phyloP scores from a whole-genome alignment of 1,140 invertebrate genomes.

The Dryas iulia region DNA sequence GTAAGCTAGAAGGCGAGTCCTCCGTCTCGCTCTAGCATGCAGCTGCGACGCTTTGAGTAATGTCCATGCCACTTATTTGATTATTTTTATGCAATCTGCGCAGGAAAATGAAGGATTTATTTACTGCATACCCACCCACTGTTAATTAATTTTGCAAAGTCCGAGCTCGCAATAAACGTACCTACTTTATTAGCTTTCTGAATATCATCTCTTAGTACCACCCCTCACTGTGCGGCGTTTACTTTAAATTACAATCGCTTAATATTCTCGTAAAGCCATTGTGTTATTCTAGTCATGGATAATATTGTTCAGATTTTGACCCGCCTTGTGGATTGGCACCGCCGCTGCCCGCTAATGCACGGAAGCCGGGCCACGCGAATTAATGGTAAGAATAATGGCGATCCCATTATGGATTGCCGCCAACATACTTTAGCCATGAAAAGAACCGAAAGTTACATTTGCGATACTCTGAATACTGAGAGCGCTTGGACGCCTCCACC shows the following conservation, averaged over 20 bases:
- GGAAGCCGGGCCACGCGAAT: constrained; percentile 77
- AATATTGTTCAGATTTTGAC: constrained; percentile 58
- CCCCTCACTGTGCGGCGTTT: neutral
- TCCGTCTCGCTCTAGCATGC: constrained; percentile 43
- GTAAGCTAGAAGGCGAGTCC: constrained; percentile 42
- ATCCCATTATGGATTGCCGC: constrained; percentile 80
- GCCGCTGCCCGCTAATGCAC: constrained; percentile 74
- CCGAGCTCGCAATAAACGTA: constrained; percentile 37
- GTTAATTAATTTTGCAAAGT: constrained; percentile 75
- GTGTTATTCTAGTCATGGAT: constrained; percentile 18
- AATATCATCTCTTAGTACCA: constrained; percentile 22
- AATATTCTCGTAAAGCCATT: neutral
- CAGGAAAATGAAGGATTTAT: constrained; percentile 75
- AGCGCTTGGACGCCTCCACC: constrained; percentile 56
- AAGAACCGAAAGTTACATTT: constrained; percentile 81
- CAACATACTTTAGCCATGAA: constrained; percentile 80
- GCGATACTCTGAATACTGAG: constrained; percentile 79
- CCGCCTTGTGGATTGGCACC: constrained; percentile 66
- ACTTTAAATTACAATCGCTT: neutral
- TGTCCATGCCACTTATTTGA: constrained; percentile 76
- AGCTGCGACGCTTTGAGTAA: constrained; percentile 71
- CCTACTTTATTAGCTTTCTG: constrained; percentile 35
- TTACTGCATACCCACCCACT: constrained; percentile 62
- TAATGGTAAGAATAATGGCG: constrained; percentile 80
- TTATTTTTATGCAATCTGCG: constrained; percentile 79